Conservation (phyloP, 1,140 invertebrate species). For the Chironomus striatipennis region DNA sequence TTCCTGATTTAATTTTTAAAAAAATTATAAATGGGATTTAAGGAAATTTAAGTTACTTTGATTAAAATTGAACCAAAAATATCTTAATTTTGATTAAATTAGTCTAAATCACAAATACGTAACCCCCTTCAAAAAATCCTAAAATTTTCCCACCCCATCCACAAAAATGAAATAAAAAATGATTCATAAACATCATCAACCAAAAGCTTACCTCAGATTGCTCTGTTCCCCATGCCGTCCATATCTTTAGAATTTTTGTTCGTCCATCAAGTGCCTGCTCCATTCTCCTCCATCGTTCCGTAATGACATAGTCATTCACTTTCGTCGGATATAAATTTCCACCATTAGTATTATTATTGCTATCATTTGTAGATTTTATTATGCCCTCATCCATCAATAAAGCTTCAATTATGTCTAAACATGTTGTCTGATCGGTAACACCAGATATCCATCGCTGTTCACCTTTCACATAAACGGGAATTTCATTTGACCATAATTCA, state of each 20-base stretch:
- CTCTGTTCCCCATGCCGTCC: constrained; percentile 65
- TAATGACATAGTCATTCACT: constrained; percentile 48
- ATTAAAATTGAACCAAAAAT: no score
- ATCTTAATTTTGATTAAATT: no score
- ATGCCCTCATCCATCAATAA: constrained; percentile 44
- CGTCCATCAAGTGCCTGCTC: constrained; percentile 59
- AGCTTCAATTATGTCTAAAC: constrained; percentile 64
- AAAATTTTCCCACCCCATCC: not conserved
- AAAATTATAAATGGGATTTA: no score
- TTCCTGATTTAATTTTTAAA: no score
- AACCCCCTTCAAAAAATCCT: not conserved
- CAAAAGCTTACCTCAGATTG: constrained; percentile 53
- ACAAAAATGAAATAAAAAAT: constrained; percentile 27
- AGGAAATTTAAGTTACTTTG: no score
- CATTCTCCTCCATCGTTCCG: constrained; percentile 56
- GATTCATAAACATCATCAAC: no score
- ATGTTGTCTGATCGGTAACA: constrained; percentile 63
- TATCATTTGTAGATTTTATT: constrained; percentile 25
- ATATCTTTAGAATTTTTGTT: constrained; percentile 61
- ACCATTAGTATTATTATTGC: constrained; percentile 26
- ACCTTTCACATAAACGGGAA: constrained; percentile 68
- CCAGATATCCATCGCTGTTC: constrained; percentile 71
- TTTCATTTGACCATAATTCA: constrained; percentile 45
- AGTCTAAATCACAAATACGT: no score
- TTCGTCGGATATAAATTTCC: constrained; percentile 28